Evolutionary conservation across 2,888 invertebrate species (phyloP).

Genomic region (Lepidochitona cinerea): DNA sequence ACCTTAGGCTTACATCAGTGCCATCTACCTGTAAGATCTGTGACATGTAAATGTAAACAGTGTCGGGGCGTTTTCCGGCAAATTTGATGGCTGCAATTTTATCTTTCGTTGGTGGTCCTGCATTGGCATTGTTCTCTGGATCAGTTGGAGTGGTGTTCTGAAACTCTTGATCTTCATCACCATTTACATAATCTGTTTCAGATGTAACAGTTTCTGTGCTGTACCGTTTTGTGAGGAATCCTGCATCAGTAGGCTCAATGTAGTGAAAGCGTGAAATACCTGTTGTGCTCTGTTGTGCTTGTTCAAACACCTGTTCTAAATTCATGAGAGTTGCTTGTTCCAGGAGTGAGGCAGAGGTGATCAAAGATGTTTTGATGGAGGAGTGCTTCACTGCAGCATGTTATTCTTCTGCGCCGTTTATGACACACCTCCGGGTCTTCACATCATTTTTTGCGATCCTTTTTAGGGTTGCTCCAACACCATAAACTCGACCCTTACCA

Average conservation of each 20-base stretch:
- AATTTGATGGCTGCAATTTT: neutral
- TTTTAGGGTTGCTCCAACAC: constrained; percentile 3
- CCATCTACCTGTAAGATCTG: constrained; percentile 1
- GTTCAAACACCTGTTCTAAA: neutral
- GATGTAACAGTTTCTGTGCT: neutral
- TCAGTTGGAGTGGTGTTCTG: too few relatives aligned
- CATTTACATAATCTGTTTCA: neutral
- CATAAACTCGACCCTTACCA: constrained; percentile 8
- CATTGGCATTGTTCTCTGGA: neutral
- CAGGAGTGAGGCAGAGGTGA: neutral
- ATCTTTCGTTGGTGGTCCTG: neutral
- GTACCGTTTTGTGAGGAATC: neutral
- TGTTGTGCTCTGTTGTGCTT: neutral
- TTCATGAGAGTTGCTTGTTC: constrained; percentile 1
- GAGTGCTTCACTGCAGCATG: neutral
- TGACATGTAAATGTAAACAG: neutral
- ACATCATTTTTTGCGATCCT: constrained; percentile 1
- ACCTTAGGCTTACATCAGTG: neutral
- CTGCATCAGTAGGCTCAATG: neutral
- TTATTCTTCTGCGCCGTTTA: neutral
- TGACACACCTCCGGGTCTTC: neutral
- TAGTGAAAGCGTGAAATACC: neutral
- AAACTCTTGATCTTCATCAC: neutral
- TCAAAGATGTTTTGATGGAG: neutral
- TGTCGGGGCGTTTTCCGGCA: neutral